Evolutionary conservation across 2,888 invertebrate species (phyloP).

Genomic region (Troglohyphantes excavatus): DNA sequence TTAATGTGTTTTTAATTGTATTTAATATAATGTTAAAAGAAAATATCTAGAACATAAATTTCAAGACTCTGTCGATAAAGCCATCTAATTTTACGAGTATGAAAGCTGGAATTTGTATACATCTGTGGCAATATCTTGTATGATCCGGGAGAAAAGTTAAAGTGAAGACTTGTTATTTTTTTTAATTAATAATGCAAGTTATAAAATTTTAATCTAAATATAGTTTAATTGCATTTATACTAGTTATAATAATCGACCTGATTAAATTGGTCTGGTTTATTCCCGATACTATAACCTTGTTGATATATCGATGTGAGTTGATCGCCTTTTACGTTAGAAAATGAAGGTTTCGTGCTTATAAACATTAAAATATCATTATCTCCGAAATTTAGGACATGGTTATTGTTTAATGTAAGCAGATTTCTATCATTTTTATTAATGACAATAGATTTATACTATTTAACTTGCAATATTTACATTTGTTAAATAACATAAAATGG

Average conservation of each 20-base stretch:
- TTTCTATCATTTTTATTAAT: neutral
- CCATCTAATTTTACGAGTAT: neutral
- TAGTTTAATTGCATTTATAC: neutral
- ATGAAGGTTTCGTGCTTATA: slow-evolving; percentile 41
- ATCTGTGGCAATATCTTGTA: slow-evolving; percentile 29
- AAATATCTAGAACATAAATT: neutral
- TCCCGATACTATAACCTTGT: neutral
- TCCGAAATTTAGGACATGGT: neutral
- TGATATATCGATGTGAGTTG: neutral
- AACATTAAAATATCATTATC: slow-evolving; percentile 19
- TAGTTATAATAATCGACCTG: neutral
- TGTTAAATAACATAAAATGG: slow-evolving; percentile 42
- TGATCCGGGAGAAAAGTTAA: slow-evolving; percentile 70
- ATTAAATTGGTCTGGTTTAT: neutral
- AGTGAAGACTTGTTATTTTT: slow-evolving; percentile 44
- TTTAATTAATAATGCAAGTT: slow-evolving; percentile 69
- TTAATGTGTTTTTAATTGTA: too few species aligned
- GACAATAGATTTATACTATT: slow-evolving; percentile 10
- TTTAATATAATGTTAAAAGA: too few species aligned
- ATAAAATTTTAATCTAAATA: slow-evolving; percentile 38
- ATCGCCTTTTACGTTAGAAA: slow-evolving; percentile 11
- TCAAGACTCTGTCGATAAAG: neutral
- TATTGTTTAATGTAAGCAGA: slow-evolving; percentile 1
- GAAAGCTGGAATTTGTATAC: slow-evolving; percentile 14
- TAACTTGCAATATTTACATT: neutral